Conservation (phyloP, 2,113 vertebrate species). For the Euleptes europaea region DNA sequence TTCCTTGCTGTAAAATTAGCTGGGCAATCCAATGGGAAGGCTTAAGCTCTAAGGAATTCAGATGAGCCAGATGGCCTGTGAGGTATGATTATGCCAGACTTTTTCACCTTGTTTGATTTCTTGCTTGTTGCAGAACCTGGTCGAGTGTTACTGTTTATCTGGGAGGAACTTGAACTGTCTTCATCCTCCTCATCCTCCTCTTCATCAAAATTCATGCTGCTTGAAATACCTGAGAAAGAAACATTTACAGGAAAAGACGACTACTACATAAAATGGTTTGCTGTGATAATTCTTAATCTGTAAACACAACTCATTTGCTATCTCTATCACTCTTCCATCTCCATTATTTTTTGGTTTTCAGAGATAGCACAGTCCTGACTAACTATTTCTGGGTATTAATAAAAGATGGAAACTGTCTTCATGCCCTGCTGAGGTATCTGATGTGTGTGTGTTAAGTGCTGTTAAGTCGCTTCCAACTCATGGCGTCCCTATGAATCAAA, state of each 20-base stretch:
- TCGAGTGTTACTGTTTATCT: conserved; percentile 94
- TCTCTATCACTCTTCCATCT: background rate
- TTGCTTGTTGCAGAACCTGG: conserved; percentile 95
- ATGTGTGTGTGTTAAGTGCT: too few relatives aligned
- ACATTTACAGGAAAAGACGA: background rate
- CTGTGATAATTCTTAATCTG: background rate
- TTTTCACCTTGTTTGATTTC: conserved; percentile 89
- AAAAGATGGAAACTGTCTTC: background rate
- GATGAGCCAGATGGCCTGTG: background rate
- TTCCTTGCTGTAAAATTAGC: background rate
- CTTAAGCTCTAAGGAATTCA: background rate
- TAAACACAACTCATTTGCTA: background rate
- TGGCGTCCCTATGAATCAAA: too few relatives aligned
- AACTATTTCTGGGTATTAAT: background rate
- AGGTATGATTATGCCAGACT: background rate
- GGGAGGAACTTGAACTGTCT: conserved; percentile 96
- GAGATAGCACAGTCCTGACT: background rate
- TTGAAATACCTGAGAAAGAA: conserved; percentile 87
- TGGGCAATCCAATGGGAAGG: background rate
- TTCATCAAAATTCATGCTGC: conserved; percentile 98
- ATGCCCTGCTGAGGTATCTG: background rate
- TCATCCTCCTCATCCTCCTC: conserved; percentile 96
- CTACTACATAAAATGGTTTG: conserved; percentile 3
- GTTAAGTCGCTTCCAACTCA: too few relatives aligned
- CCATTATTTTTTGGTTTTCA: background rate